Base-by-base conservation (phyloP, 2,888 invertebrate species). In the Agrochola lychnidis region DNA sequence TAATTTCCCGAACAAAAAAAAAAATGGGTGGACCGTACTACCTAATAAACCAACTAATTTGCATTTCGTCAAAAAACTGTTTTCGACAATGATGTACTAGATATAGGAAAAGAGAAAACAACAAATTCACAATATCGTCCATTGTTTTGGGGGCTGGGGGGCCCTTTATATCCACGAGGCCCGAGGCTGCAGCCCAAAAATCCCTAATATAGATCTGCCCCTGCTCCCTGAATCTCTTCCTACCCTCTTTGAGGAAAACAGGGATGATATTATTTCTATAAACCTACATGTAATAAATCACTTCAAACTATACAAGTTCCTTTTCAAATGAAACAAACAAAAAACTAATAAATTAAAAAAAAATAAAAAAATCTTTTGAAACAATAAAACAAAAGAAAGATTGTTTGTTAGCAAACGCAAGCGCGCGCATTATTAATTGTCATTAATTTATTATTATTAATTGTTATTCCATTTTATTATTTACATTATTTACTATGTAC, bases 391-490 rank as follows among this genome's bases (percentile, higher is more conserved):
- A 40, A 76, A 64, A 30, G 25, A 3, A 16, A 7, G 51, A 16
- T 25, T 59, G 10, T 75, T 75, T 75, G 16, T 76, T 76, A 45
- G 0, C 9, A 0, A 45, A 56, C 22, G 62, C 53, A 76, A 56
- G 63, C 25, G 45, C 53, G 36, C n/a, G 48, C 14, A 16, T 73
- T 57, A 51, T 74, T 45, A 16, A 61, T 74, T n/a, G 42, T 74
- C 51, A 62, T 51, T 61, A n/a, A n/a, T n/a, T n/a, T 40, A 51
- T 73, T 19, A 42, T 74, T 61, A 62, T 51, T 74, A 16, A 59
- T 16, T 42, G 45, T 74, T 62, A 62, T 51, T 74, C 14, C 9
- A 40, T 71, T 59, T 61, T 73, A 59, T 73, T 10, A 48, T 73
- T 59, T 71, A n/a, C 36, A n/a, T 57, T 9, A 30, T 59, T 30